Conservation (phyloP, 2,113 vertebrate species). For the Actenoides hombroni region DNA sequence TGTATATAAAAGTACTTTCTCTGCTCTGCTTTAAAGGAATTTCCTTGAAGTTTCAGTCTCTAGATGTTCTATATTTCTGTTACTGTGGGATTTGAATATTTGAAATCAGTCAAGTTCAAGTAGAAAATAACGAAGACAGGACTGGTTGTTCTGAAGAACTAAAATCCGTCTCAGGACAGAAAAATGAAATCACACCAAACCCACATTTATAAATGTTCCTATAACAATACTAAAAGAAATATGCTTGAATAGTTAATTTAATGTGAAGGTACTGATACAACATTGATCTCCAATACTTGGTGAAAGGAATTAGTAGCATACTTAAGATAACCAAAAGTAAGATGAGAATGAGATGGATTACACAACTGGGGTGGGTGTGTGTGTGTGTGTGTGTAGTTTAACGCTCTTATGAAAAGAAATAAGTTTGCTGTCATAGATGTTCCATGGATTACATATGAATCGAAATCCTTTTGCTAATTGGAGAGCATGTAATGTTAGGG, state of each 20-base stretch:
- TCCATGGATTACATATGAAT: neutral
- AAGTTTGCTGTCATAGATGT: neutral
- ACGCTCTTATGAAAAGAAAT: neutral
- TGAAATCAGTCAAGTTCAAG: neutral
- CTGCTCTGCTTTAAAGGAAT: neutral
- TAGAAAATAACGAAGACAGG: neutral
- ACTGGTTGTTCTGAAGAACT: neutral
- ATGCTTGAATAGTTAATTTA: neutral
- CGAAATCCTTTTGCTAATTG: neutral
- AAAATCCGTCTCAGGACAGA: neutral
- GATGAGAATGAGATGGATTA: neutral
- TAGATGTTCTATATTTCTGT: neutral
- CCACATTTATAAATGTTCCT: neutral
- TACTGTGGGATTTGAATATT: neutral
- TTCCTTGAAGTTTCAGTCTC: neutral
- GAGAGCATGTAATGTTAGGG: fast-evolving
- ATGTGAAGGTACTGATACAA: neutral
- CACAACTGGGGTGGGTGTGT: neutral
- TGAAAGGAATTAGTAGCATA: neutral
- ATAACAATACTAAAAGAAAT: neutral
- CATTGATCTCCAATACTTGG: neutral
- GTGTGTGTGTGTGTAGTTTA: neutral
- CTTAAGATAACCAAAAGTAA: neutral
- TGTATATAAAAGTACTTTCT: neutral
- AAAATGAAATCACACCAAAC: neutral